Base-by-base conservation (phyloP, 2,888 invertebrate species). In the Lamellibrachia satsuma region DNA sequence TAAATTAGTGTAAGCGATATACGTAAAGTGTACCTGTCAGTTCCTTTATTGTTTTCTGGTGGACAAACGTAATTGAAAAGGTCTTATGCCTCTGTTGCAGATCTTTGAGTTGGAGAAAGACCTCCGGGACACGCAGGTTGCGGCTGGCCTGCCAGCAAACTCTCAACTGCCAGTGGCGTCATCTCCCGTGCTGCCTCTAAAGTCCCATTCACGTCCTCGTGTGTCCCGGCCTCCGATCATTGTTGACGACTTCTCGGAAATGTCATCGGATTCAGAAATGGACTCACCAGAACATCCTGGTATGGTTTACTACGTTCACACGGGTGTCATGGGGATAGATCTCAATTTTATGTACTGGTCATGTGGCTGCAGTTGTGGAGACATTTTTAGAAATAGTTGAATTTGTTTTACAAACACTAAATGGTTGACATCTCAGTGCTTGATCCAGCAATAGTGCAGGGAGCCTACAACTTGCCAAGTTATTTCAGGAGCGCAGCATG, bases 71-170 rank as follows among this genome's bases (percentile, higher is more conserved):
- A 39, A 39, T 75, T 75, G 75, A 75, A 75, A 4, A 22, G 75
- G 75, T 75, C 22, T 4, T 22, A 75, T 75, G 75, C 27, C 57
- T 92, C 55, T n/a, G 15, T 52, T 92, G n/a, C 95, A 97, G 97
- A 96, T 97, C 60, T 98, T 98, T 92, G 97, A 98, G 94, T 97
- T 98, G 94, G 98, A 98, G 97, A 98, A 98, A 95, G 98, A 98
- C 95, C 97, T 98, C 94, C 97, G 98, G 96, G 98, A 98, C 96
- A 98, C 98, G 0, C 98, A 98, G 96, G 98, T 98, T 95, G 98
- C 98, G 96, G 98, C 98, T 1, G 99, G 99, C 7, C 97, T 99
- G 93, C 96, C 97, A 6, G 95, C 95, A 9, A 94, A 94, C 51
- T 94, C 96, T n/a, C 75, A 75, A 6, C 96, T 95, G 15, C 93